These are phyloP conservation scores for Leptopilina syphax DNA, from an alignment of 2,888 invertebrate genomes.

Conservation along the genomic window DNA sequence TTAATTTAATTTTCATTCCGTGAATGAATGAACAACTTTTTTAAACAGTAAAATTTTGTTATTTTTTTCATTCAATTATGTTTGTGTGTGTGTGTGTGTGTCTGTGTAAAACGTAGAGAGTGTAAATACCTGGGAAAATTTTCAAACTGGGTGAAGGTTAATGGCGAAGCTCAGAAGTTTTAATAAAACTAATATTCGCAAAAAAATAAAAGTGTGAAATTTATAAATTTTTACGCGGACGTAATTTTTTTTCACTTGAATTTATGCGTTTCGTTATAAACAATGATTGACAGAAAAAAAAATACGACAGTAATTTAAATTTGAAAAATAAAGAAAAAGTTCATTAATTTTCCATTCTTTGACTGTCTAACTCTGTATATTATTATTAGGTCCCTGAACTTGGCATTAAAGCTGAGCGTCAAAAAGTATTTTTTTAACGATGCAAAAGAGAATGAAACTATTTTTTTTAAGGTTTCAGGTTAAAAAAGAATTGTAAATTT, in stretches of 20 bases:
- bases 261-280: no score
- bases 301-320: no score
- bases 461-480: no score
- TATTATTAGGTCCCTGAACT: no score
- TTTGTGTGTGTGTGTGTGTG: not conserved
- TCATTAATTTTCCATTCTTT: no score
- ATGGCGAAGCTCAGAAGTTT: constrained; percentile 66
- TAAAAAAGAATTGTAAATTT: no score
- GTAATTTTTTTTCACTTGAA: not conserved
- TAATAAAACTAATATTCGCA: constrained; percentile 65
- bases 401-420: no score
- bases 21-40: not conserved
- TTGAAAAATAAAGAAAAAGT: not conserved
- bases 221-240: constrained; percentile 31
- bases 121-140: not conserved
- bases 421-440: no score
- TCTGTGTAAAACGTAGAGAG: not conserved
- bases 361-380: no score
- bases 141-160: constrained; percentile 67
- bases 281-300: no score
- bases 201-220: constrained; percentile 27
- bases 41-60: not conserved
- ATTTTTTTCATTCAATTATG: not conserved
- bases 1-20: no score
- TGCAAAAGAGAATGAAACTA: no score